Percentiles rank a stretch among this genome's conserved stretches.
Evolutionary conservation across 2,888 invertebrate genomes (phyloP).

Genomic region (Thysanoteuthis rhombus): DNA sequence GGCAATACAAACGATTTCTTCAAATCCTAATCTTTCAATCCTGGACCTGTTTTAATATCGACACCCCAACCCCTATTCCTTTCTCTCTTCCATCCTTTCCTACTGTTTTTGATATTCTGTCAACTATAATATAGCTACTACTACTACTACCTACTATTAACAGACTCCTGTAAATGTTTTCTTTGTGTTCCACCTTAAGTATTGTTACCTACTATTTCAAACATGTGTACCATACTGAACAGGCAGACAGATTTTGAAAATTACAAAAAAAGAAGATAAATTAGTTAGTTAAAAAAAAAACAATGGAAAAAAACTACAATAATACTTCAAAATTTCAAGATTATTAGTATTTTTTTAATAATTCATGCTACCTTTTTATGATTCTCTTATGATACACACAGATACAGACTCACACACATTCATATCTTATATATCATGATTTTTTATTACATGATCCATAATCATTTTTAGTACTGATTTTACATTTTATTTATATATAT

Average conservation of each 20-base stretch:
- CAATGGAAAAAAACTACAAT: not conserved
- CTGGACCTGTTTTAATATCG: not conserved
- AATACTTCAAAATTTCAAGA: too few species aligned
- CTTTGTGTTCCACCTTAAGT: not conserved
- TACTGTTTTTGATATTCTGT: not conserved
- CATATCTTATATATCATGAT: not conserved
- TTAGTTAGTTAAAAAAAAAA: not conserved
- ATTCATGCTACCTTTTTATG: too few species aligned
- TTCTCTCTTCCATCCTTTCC: not conserved
- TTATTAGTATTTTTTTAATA: too few species aligned
- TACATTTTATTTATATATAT: not conserved
- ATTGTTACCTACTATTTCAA: not conserved
- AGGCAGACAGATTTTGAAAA: not conserved
- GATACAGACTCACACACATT: too few species aligned
- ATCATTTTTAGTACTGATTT: not conserved
- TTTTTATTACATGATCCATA: not conserved
- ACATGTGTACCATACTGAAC: not conserved
- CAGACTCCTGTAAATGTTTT: conserved; percentile 1
- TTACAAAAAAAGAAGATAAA: not conserved
- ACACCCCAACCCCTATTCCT: not conserved
- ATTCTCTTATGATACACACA: too few species aligned
- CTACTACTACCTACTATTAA: too few species aligned
- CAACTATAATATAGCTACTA: not conserved
- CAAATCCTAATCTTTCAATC: not conserved
- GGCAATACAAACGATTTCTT: conserved; percentile 22